Base-by-base conservation (phyloP, 53 echinoderm and acorn worm genomes). In the Stichopus horrens region DNA sequence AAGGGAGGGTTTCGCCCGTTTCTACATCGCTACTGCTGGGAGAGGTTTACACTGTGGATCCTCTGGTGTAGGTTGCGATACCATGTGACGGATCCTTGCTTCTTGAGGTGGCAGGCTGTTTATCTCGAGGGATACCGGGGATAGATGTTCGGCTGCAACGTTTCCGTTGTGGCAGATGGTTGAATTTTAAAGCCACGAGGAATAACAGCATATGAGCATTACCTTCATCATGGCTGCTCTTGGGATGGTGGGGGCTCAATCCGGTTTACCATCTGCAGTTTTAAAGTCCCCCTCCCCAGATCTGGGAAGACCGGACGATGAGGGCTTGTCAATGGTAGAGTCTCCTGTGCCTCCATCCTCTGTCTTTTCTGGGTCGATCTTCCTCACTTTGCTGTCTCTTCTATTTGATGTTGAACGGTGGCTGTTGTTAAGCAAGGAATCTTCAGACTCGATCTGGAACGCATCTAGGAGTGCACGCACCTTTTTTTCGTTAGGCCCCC, bases 401-500 rank as follows among this genome's bases (percentile, higher is more conserved):
- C 67, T 63, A 13, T 67, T 23, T 23, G 60, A 67, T 6, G 85
- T 85, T n/a, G 53, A 19, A 13, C 59, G 57, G 52, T 68, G 52
- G 23, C 85, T 63, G 23, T 85, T 85, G 11, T 85, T 65, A 52
- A 51, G 18, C 13, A 52, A 22, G 4, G 60, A 6, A 13, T 85
- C 85, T 52, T 85, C 91, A 11, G 83, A 63, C 65, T 60, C 85
- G 9, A 95, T 94, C 53, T 89, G 86, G 89, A 93, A 96, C 6
- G 96, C 90, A 5, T 95, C 93, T 74, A 96, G 67, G 20, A 99
- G 86, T 7, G 76, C 86, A 23, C 89, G 75, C 58, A 99, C 90
- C 56, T 93, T 93, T 59, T 96, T 96, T 18, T 99, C 93, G 1
- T 93, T 96, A 5, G 99, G 99, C 13, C 92, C 90, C 99, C 99